These are phyloP conservation scores for Andricus grossulariae DNA, from an alignment of 1,140 invertebrate species.

Conservation along the genomic window DNA sequence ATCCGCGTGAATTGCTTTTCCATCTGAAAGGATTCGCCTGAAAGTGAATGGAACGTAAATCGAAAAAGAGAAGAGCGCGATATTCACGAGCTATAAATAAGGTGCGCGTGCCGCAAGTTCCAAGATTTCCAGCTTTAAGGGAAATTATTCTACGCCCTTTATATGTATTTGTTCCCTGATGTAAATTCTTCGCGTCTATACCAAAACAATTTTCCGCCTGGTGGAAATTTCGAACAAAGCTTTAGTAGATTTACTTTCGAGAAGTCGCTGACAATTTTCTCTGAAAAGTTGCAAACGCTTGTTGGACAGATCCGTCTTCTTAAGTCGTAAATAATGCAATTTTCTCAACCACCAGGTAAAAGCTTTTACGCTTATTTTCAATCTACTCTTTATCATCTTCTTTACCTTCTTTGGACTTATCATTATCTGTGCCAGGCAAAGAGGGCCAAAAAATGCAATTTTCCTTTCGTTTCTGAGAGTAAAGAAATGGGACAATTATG, in stretches of 20 bases:
- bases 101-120: constrained; percentile 22
- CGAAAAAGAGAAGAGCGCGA: not conserved
- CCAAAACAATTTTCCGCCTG: constrained; percentile 49
- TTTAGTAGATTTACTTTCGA: not conserved
- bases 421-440: too few relatives aligned
- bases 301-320: too few relatives aligned
- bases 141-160: constrained; percentile 17
- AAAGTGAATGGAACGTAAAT: constrained; percentile 2
- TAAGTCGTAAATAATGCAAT: too few relatives aligned
- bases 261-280: not conserved
- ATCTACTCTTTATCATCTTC: too few relatives aligned
- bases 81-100: constrained; percentile 8
- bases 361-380: too few relatives aligned
- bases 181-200: constrained; percentile 40
- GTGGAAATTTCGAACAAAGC: constrained; percentile 33
- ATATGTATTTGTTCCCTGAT: constrained; percentile 6
- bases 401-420: too few relatives aligned
- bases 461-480: too few relatives aligned
- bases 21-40: not conserved
- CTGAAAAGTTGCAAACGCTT: not conserved
- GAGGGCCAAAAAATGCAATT: too few relatives aligned
- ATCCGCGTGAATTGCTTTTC: not conserved
- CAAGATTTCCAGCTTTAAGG: constrained; percentile 16
- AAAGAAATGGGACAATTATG: too few relatives aligned
- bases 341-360: too few relatives aligned